phyloP scores from a whole-genome alignment of 2,797 vertebrate species.

The Fundulus diaphanus region DNA sequence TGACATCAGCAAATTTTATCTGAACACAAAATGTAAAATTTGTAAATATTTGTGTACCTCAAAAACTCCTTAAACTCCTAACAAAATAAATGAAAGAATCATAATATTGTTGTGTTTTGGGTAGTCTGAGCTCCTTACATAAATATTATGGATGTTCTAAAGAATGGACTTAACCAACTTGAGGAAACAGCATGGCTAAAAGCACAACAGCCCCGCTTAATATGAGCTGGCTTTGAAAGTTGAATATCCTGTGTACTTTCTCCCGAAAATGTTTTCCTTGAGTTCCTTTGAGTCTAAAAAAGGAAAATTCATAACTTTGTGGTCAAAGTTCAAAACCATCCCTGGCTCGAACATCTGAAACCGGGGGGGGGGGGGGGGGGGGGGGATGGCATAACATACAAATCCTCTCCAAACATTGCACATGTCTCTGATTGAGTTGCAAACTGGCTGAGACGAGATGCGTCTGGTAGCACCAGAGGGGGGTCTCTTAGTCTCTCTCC shows the following conservation, averaged over 20 bases:
- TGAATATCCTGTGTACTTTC: slow-evolving; percentile 79
- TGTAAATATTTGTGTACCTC: slow-evolving; percentile 64
- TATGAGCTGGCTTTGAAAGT: slow-evolving; percentile 78
- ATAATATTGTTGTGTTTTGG: slow-evolving; percentile 39
- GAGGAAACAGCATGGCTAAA: slow-evolving; percentile 63
- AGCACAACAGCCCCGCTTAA: slow-evolving; percentile 68
- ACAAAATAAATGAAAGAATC: slow-evolving; percentile 32
- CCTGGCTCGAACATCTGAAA: slow-evolving; percentile 49
- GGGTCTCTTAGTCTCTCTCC: slow-evolving; percentile 42
- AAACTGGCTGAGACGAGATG: slow-evolving; percentile 68
- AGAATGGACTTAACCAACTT: slow-evolving; percentile 69
- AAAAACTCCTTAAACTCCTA: slow-evolving; percentile 18
- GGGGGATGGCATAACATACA: slow-evolving; percentile 56
- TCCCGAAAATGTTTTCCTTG: slow-evolving; percentile 71
- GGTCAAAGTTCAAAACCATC: slow-evolving; percentile 81
- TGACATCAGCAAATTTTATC: slow-evolving; percentile 54
- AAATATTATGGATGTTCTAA: slow-evolving; percentile 68
- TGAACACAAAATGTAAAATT: slow-evolving; percentile 61
- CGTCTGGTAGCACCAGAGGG: slow-evolving; percentile 66
- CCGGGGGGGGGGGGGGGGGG: slow-evolving; percentile 33
- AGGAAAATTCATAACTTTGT: slow-evolving; percentile 82
- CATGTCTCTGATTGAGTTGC: slow-evolving; percentile 81
- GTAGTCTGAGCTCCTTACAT: slow-evolving; percentile 44
- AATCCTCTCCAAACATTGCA: slow-evolving; percentile 67
- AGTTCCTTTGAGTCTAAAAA: slow-evolving; percentile 69